These are phyloP conservation scores for Menidia beryllina DNA, from an alignment of 2,113 vertebrate genomes.

Conservation along the genomic window DNA sequence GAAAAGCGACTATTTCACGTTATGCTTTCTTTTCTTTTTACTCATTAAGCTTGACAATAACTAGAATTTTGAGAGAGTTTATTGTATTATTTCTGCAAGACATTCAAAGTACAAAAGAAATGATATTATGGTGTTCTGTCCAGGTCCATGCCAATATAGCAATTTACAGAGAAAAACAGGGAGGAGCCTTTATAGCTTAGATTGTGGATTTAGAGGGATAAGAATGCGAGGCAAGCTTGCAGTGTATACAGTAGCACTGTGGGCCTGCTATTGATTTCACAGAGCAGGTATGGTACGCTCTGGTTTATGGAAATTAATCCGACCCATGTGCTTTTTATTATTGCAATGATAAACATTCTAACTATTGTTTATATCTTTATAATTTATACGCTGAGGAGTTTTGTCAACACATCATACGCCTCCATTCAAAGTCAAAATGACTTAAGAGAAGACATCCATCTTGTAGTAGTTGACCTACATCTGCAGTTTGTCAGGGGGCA, in stretches of 20 bases:
- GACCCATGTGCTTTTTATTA: conserved; percentile 62
- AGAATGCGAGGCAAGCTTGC: conserved; percentile 65
- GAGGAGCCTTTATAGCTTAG: conserved; percentile 54
- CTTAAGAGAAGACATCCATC: conserved; percentile 62
- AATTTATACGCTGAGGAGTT: conserved; percentile 51
- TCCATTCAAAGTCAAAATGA: conserved; percentile 29
- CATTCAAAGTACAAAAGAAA: conserved; percentile 79
- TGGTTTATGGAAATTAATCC: conserved; percentile 43
- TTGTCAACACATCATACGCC: conserved; percentile 43
- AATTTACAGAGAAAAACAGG: conserved; percentile 71
- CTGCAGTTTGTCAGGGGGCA: conserved; percentile 55
- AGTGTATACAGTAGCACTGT: conserved; percentile 74
- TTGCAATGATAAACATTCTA: conserved; percentile 53
- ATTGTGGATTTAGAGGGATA: conserved; percentile 73
- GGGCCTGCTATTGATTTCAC: conserved; percentile 76
- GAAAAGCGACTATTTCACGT: conserved; percentile 77
- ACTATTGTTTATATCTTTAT: conserved; percentile 43
- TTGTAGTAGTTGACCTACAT: conserved; percentile 75
- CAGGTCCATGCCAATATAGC: conserved; percentile 72
- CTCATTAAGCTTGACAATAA: conserved; percentile 81
- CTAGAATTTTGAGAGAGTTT: conserved; percentile 80
- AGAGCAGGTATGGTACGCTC: conserved; percentile 47
- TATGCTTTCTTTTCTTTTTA: conserved; percentile 64
- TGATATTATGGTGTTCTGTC: conserved; percentile 81
- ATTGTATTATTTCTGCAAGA: conserved; percentile 83